A percentile compares a stretch with the other conserved stretches of the same genome.
phyloP scores from a whole-genome alignment of 2,888 invertebrate genomes.

The Cerastis rubricosa region DNA sequence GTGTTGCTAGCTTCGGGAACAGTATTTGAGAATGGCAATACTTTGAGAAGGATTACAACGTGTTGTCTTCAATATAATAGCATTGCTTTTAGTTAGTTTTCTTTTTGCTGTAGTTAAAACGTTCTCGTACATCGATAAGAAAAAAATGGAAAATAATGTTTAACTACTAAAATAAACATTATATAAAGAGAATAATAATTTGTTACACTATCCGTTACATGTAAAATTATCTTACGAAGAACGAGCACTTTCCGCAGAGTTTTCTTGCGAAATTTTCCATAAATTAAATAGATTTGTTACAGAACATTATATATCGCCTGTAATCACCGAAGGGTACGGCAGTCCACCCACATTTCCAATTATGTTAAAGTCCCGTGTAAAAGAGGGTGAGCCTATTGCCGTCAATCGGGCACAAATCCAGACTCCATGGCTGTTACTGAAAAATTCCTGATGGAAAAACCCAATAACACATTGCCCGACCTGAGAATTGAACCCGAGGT shows the following conservation, averaged over 20 bases:
- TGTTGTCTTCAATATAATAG: background rate
- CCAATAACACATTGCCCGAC: background rate
- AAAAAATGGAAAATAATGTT: no score
- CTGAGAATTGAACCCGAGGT: background rate
- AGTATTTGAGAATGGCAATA: background rate
- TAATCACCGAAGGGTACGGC: no score
- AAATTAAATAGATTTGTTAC: no score
- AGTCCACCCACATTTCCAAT: no score
- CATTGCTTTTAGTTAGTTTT: background rate
- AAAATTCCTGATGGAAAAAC: background rate
- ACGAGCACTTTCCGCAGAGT: no score
- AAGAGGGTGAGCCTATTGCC: background rate
- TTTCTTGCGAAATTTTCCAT: no score
- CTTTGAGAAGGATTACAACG: background rate
- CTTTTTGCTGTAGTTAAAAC: background rate
- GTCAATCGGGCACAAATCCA: background rate
- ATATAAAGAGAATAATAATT: no score
- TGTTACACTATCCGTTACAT: no score
- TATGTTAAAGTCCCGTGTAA: background rate
- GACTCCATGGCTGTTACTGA: background rate
- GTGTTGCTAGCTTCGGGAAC: background rate
- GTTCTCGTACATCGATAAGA: no score
- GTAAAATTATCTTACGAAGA: no score
- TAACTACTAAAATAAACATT: no score
- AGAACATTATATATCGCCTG: no score